Percentiles rank a stretch among this genome's conserved stretches.
Conservation (phyloP, 2,113 vertebrate species). For the Pycnonotus jocosus region DNA sequence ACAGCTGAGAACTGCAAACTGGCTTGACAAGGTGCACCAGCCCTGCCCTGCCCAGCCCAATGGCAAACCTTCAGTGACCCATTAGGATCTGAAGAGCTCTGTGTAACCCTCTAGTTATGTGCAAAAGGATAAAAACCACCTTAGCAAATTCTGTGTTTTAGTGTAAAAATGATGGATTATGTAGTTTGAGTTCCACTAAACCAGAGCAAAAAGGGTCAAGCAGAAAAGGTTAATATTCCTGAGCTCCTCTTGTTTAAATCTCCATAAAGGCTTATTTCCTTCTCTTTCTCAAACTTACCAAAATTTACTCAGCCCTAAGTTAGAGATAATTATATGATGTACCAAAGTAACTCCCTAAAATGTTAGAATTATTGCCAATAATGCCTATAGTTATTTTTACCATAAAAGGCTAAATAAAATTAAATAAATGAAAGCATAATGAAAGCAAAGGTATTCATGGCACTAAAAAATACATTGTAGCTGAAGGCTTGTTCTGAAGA, state of each 20-base stretch:
- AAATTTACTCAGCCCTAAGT: constrained; percentile 61
- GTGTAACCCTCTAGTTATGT: background rate
- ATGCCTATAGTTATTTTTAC: constrained; percentile 15
- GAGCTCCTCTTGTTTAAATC: constrained; percentile 26
- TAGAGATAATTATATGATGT: constrained; percentile 58
- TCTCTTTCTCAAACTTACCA: constrained; percentile 7
- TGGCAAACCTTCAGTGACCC: background rate
- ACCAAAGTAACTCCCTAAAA: constrained; percentile 54
- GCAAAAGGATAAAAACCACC: background rate
- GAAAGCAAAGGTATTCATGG: background rate
- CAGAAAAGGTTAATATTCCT: constrained; percentile 2
- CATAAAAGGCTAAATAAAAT: constrained; percentile 36
- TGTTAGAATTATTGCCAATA: constrained; percentile 50
- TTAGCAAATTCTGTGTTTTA: background rate
- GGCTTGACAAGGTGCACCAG: background rate
- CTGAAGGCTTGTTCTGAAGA: constrained; percentile 32
- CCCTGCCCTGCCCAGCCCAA: background rate
- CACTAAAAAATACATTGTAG: background rate
- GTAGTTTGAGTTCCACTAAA: background rate
- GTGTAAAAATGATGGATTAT: background rate
- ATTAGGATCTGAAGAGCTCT: background rate
- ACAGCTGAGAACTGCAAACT: background rate
- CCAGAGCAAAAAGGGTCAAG: background rate
- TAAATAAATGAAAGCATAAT: constrained; percentile 15
- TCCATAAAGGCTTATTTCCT: constrained; percentile 41